Evolutionary conservation across 64 coral and sea anemone species (phyloP), one percentile per base, ranked within the genome.

Genomic region (Montipora capricornis): DNA sequence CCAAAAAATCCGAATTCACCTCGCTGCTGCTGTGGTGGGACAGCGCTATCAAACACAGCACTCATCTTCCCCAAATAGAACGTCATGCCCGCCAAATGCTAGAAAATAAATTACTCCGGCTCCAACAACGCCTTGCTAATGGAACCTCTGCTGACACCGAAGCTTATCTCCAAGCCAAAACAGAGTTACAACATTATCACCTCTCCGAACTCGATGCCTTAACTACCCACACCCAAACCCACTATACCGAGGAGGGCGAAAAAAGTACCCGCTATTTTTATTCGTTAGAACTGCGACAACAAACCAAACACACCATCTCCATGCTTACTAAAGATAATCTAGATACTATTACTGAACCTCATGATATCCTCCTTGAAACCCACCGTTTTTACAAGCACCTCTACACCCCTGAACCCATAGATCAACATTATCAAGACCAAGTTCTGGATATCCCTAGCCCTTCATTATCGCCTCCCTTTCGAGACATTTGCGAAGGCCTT

Each of bases 251-350:
- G 22, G 87, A 88, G 44, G 87, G 87, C 4, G 87, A 88, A 24
- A 88, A 73, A 76, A 88, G 87, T 10, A 88, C 87, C 0, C 29
- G 68, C 10, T 88, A 76, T 76, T 88, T 88, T 22, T 88, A 57
- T n/a, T 49, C 47, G 15, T 45, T 88, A 1, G 68, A 88, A 24
- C 73, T 53, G 44, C 5, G 11, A 57, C 53, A 11, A 57, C 53
- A 57, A 57, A 57, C 53, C 11, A 57, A 57, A 57, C 53, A 57
- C 6, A 57, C 53, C 11, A 57, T 57, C 11, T 8, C 6, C 6
- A 6, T 57, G 53, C 11, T 57, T 8, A 57, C 53, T 0, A 57
- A 8, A 57, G 53, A 57, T 11, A 57, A 57, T 57, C 1, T 57
- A 8, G 4, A 57, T 11, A 57, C 37, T 2, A 37, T 57, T 57